Base-by-base conservation (phyloP, 2,797 vertebrate genomes). In the Gambusia yucatana region DNA sequence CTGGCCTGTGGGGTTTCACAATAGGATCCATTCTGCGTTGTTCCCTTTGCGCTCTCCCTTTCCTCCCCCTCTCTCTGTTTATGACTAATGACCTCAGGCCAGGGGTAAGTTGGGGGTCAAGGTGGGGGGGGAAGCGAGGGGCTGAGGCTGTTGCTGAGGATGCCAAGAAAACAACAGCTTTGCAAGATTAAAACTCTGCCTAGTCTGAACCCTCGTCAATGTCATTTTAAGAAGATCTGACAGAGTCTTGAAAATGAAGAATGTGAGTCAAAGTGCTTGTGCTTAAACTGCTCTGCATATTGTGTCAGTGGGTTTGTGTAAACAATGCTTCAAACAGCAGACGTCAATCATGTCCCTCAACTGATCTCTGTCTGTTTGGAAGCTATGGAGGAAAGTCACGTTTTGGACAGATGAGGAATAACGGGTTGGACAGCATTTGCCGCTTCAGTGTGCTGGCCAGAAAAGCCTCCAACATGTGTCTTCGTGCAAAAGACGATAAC, bases 1-100 rank as follows among this genome's bases (percentile, higher is more conserved):
- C 76, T 25, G 89, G 89, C 90, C 90, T 75, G 82, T 63, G 79
- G 82, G 85, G 76, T 50, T 86, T 39, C 48, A 94, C 93, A 94
- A 94, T 93, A 86, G 92, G 86, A 86, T 87, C 89, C 88, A 93
- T 95, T 94, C 93, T 94, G 84, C 77, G 73, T 85, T 61, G 71
- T 86, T 89, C 79, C 76, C 78, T 79, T 80, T 72, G 77, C 77
- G 41, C 77, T 76, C 81, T 78, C 78, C 48, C 78, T 75, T 57
- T 57, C 25, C 65, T 75, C 85, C 72, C 52, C 75, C 78, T 48
- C 79, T 75, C 61, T 52, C 25, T 76, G 79, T 84, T 83, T 84
- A 88, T 91, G 92, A 93, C 90, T 90, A 88, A 94, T 86, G 86
- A 90, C 89, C 82, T 87, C 72, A 30, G 86, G 82, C 84, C 82